Base-by-base conservation (phyloP, 2,797 vertebrate genomes). In the Sebastes taczanowskii region DNA sequence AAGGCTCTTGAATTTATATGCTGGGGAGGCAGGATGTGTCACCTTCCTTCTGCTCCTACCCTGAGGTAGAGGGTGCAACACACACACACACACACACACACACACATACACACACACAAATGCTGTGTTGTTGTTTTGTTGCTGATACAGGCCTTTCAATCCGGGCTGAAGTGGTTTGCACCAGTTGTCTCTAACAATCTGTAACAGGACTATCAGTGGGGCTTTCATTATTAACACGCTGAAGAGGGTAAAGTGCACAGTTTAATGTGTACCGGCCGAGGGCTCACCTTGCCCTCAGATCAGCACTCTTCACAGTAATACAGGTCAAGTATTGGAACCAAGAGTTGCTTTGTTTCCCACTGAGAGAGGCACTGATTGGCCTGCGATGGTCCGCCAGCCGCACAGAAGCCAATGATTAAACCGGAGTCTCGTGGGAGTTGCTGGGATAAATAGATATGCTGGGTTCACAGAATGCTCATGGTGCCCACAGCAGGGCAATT, bases 1-100 rank as follows among this genome's bases (percentile, higher is more conserved):
- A 83, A 78, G 80, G 74, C 65, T 76, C 55, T 38, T 71, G 46
- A 78, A 93, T 94, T 93, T 93, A 94, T 91, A 94, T 94, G 81
- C 88, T 46, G 67, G 62, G 80, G 84, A 91, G 74, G 80, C 60
- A 80, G 55, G 73, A 76, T 67, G 85, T 90, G 88, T 88, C 90
- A 91, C 85, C 85, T 91, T 86, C 84, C 74, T 80, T 82, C 77
- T 90, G 78, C 74, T 84, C 78, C 70, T 68, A 86, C 85, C 86
- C 88, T 58, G 73, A 82, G 84, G 86, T 88, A 78, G 38, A 70
- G 72, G 73, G 67, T 86, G 70, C 70, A 84, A 86, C 27, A 81
- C 77, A 63, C 74, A 60, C 38, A 81, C 42, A 64, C 38, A 69
- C 22, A 46, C 10, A 78, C 49, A 62, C 30, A 46, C 30, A 46